Conservation (phyloP, 1,140 invertebrate species). For the Micrasema longulum region DNA sequence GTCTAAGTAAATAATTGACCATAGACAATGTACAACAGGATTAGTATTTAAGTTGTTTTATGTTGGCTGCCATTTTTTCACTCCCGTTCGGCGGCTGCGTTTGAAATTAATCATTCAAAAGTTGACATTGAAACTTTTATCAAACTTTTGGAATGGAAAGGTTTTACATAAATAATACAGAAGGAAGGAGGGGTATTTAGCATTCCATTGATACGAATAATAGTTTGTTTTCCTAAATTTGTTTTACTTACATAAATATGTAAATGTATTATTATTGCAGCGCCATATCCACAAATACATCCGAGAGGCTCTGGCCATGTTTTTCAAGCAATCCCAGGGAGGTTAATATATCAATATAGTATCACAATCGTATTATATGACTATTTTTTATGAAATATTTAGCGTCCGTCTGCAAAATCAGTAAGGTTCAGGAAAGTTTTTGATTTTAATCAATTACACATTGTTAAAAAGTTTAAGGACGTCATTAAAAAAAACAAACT, state of each 20-base stretch:
- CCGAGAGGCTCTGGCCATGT: not conserved
- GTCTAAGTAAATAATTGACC: too few species aligned
- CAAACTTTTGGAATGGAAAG: conserved; percentile 25
- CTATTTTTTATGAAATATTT: too few species aligned
- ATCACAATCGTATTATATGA: too few species aligned
- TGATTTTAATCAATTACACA: too few species aligned
- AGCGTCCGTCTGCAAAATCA: too few species aligned
- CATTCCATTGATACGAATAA: not conserved
- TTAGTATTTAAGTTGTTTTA: not conserved
- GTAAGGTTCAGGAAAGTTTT: too few species aligned
- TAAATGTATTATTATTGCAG: conserved; percentile 4
- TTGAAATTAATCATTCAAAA: not conserved
- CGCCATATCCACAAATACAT: conserved; percentile 10
- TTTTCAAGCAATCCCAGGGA: conserved; percentile 11
- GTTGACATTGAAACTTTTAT: too few species aligned
- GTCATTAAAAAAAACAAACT: too few species aligned
- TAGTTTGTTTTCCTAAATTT: not conserved
- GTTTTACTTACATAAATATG: not conserved
- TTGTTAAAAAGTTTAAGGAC: too few species aligned
- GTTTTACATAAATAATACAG: conserved; percentile 8
- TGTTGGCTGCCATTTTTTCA: conserved; percentile 36
- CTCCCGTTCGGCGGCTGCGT: conserved; percentile 4
- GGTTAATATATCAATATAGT: not conserved
- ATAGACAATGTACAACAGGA: too few species aligned
- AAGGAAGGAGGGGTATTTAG: conserved; percentile 6